Evolutionary conservation across 2,888 invertebrate genomes (phyloP).

Genomic region (Aphodius granarius): DNA sequence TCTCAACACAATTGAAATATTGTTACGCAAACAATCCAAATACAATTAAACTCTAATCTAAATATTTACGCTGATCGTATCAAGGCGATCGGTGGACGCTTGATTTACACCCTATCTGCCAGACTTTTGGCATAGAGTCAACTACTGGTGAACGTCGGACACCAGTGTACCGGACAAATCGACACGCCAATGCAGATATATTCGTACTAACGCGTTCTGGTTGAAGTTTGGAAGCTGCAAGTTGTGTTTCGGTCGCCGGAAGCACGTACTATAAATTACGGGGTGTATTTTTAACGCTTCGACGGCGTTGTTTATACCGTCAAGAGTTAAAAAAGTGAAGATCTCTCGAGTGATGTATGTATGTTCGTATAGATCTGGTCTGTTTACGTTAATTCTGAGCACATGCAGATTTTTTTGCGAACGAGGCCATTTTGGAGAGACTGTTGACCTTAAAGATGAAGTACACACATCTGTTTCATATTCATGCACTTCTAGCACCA

Average conservation of each 20-base stretch:
- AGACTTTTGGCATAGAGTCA: neutral
- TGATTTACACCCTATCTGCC: neutral
- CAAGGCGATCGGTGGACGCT: neutral
- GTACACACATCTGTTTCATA: neutral
- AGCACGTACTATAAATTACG: neutral
- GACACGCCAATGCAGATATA: neutral
- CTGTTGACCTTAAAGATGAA: neutral
- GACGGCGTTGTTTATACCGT: neutral
- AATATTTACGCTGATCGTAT: neutral
- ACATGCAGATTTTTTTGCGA: neutral
- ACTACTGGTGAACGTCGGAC: neutral
- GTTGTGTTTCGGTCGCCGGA: neutral
- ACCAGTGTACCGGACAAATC: neutral
- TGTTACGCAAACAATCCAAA: neutral
- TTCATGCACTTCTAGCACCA: neutral
- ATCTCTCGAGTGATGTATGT: neutral
- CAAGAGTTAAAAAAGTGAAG: neutral
- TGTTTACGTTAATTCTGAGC: neutral
- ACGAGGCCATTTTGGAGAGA: neutral
- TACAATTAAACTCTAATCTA: neutral
- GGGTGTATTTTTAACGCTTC: neutral
- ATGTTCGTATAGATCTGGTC: neutral
- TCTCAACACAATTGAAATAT: neutral
- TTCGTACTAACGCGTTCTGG: neutral
- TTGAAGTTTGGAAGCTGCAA: neutral